These are phyloP conservation scores for Drosophila pseudotakahashii DNA, from an alignment of 2,888 invertebrate genomes.

Conservation along the genomic window DNA sequence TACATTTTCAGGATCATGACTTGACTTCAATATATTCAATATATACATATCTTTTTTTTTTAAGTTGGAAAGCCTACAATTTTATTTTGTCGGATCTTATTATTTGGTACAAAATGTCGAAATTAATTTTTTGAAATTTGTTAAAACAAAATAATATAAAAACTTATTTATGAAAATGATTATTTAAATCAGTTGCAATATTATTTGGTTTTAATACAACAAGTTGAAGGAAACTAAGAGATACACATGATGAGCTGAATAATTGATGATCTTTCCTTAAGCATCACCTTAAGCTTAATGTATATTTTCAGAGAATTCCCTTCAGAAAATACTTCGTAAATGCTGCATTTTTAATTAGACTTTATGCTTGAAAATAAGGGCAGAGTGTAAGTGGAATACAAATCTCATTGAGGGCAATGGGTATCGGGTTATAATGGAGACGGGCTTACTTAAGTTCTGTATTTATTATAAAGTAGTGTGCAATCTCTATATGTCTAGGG, in stretches of 20 bases:
- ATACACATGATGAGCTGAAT: no score
- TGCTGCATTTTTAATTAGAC: conserved; percentile 28
- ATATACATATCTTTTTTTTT: no score
- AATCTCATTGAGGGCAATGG: conserved; percentile 22
- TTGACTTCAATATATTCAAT: neutral
- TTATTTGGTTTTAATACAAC: no score
- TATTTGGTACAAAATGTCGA: neutral
- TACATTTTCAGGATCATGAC: neutral
- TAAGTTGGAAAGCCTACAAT: neutral
- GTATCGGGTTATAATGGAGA: conserved; percentile 14
- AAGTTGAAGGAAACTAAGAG: no score
- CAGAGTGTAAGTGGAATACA: conserved; percentile 27
- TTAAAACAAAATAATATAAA: no score
- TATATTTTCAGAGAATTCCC: conserved; percentile 6
- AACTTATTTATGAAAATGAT: no score
- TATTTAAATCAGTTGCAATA: no score
- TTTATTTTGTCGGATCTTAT: neutral
- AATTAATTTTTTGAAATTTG: conserved; percentile 16
- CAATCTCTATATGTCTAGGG: conserved; percentile 85
- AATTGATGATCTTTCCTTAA: no score
- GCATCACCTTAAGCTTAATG: no score
- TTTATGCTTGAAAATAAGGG: conserved; percentile 44
- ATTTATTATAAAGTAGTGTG: conserved; percentile 22
- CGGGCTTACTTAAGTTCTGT: conserved; percentile 27
- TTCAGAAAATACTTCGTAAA: conserved; percentile 36